Percentiles rank a stretch among this genome's conserved stretches.
phyloP scores from a whole-genome alignment of 37 sponge, comb jelly and placozoan genomes.

The Chondrosia reniformis region DNA sequence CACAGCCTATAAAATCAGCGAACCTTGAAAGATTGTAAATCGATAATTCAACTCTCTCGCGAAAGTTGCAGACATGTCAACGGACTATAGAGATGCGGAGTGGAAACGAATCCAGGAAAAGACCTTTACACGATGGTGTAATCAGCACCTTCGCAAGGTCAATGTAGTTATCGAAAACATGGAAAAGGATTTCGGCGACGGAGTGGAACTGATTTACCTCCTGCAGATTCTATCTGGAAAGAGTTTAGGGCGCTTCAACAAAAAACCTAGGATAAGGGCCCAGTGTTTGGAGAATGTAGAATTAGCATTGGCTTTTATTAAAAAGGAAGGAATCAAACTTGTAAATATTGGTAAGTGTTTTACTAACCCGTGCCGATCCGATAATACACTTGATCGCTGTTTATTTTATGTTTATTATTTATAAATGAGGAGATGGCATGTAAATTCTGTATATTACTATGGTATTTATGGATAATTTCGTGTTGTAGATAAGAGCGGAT shows the following conservation, averaged over 20 bases:
- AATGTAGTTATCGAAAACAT: constrained; percentile 43
- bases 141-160: constrained; percentile 64
- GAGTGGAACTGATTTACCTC: constrained; percentile 63
- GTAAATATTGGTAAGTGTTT: constrained; percentile 60
- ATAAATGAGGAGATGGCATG: too few species aligned
- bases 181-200: constrained; percentile 58
- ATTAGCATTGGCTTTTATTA: constrained; percentile 52
- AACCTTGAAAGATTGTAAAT: too few species aligned
- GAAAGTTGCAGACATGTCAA: too few species aligned
- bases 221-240: constrained; percentile 67
- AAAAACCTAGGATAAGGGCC: constrained; percentile 49
- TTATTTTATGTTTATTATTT: too few species aligned
- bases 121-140: constrained; percentile 89
- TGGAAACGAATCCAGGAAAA: constrained; percentile 83
- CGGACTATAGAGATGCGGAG: too few species aligned
- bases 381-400: too few species aligned
- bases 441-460: too few species aligned
- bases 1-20: too few species aligned
- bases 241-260: constrained; percentile 41
- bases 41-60: too few species aligned
- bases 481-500: too few species aligned
- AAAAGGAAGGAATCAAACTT: constrained; percentile 33
- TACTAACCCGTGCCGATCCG: too few species aligned
- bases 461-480: too few species aligned
- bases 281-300: constrained; percentile 75